Evolutionary conservation across 2,888 invertebrate genomes (phyloP).

Genomic region (Lysandra coridon): DNA sequence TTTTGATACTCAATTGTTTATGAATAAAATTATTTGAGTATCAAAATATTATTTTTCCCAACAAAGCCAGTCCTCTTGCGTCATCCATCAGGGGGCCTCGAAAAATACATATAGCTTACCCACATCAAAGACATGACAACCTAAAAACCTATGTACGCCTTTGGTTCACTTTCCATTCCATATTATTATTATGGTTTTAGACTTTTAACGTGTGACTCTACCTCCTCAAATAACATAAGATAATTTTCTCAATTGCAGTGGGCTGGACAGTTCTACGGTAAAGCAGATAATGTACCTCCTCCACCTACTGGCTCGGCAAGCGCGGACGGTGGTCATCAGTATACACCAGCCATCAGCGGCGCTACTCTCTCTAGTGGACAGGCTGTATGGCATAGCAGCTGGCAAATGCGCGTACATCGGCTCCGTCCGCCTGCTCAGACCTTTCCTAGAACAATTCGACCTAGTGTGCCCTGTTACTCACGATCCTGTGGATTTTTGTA

Average conservation of each 20-base stretch:
- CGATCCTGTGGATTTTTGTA: conserved; percentile 95
- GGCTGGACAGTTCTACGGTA: conserved; percentile 83
- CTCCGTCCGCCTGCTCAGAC: conserved; percentile 86
- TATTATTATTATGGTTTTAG: too few relatives aligned
- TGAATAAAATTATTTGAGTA: too few relatives aligned
- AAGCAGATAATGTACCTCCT: conserved; percentile 90
- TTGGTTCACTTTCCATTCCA: too few relatives aligned
- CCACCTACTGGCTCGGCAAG: conserved; percentile 89
- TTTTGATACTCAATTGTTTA: too few relatives aligned
- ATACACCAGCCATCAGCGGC: conserved; percentile 96
- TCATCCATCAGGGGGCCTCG: too few relatives aligned
- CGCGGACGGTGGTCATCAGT: conserved; percentile 92
- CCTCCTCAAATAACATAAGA: neutral
- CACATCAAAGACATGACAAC: too few relatives aligned
- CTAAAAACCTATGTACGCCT: too few relatives aligned
- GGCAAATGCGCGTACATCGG: conserved; percentile 92
- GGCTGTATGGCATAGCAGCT: conserved; percentile 89
- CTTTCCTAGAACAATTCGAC: conserved; percentile 85
- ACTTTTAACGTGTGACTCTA: neutral
- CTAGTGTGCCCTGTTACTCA: conserved; percentile 92
- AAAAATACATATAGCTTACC: too few relatives aligned
- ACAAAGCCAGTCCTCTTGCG: too few relatives aligned
- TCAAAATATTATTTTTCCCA: too few relatives aligned
- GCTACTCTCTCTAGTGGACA: conserved; percentile 93
- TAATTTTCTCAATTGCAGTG: conserved; percentile 55